Conservation (phyloP, 2,797 vertebrate genomes). For the Micrastur ruficollis region DNA sequence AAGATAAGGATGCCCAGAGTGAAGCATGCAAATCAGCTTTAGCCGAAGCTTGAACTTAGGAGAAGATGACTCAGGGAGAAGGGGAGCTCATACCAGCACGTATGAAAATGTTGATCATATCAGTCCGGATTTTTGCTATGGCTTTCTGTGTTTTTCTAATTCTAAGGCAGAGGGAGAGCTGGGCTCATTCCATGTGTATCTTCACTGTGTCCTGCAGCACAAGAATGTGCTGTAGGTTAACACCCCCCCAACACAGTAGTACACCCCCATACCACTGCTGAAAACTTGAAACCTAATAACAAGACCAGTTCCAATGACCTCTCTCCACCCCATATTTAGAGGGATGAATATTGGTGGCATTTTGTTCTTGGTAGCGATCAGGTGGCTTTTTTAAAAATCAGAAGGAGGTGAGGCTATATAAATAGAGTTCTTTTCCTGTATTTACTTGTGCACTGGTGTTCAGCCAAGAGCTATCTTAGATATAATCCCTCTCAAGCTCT, state of each 20-base stretch:
- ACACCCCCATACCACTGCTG: neutral
- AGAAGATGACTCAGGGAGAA: neutral
- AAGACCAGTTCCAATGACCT: neutral
- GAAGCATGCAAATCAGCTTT: constrained; percentile 5
- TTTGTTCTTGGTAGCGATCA: neutral
- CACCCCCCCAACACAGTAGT: neutral
- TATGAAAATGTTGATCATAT: neutral
- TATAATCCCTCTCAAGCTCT: neutral
- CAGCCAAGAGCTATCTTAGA: neutral
- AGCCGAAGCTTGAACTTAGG: neutral
- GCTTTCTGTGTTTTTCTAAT: neutral
- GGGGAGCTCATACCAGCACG: neutral
- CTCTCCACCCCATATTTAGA: neutral
- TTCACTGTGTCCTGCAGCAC: neutral
- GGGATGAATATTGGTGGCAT: neutral
- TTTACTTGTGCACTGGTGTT: neutral
- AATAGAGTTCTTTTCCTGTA: neutral
- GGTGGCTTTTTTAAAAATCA: neutral
- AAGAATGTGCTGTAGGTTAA: neutral
- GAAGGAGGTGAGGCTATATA: neutral
- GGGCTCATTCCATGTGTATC: neutral
- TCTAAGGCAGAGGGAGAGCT: neutral
- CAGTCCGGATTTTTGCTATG: neutral
- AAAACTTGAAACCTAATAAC: neutral
- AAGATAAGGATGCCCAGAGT: constrained; percentile 8